Evolutionary conservation across 2,888 invertebrate species (phyloP).

Genomic region (Andrena praecox): DNA sequence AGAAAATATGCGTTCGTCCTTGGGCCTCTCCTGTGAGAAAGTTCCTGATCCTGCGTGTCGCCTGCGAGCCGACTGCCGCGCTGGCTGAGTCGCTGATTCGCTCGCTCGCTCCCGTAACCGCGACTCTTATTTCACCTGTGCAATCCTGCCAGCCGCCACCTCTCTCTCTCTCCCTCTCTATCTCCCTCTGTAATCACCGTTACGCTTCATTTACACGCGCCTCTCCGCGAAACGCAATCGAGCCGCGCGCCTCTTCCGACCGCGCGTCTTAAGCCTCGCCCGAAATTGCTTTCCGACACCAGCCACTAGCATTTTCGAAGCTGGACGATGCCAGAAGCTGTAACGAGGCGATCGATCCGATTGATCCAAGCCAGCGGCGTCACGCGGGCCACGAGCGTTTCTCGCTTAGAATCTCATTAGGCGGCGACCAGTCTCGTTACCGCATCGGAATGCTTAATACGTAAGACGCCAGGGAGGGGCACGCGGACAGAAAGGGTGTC

Average conservation of each 20-base stretch:
- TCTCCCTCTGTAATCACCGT: slow-evolving; percentile 34
- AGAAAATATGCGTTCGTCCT: slow-evolving; percentile 62
- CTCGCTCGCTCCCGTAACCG: slow-evolving; percentile 28
- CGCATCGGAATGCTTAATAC: slow-evolving; percentile 55
- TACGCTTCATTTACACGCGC: slow-evolving; percentile 52
- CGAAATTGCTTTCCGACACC: slow-evolving; percentile 24
- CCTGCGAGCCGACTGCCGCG: slow-evolving; percentile 10
- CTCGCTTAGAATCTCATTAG: slow-evolving; percentile 49
- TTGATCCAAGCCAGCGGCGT: slow-evolving; percentile 10
- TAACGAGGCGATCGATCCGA: slow-evolving; percentile 30
- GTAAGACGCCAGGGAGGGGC: slow-evolving; percentile 38
- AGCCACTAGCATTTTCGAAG: background rate
- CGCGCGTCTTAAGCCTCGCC: slow-evolving; percentile 9
- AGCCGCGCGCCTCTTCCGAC: background rate
- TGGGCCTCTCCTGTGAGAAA: slow-evolving; percentile 69
- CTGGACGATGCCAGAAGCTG: background rate
- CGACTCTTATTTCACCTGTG: slow-evolving; percentile 33
- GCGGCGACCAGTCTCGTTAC: slow-evolving; percentile 50
- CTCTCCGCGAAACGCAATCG: slow-evolving; percentile 40
- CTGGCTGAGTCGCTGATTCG: background rate
- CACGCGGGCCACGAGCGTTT: slow-evolving; percentile 11
- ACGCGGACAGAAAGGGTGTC: slow-evolving; percentile 24
- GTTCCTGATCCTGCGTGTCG: slow-evolving; percentile 61
- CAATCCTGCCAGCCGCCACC: slow-evolving; percentile 37
- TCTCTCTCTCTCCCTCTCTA: too few species aligned